A percentile compares a stretch with the other conserved stretches of the same genome.
These are phyloP conservation scores for Taeniopygia guttata DNA, from an alignment of 2,797 vertebrate genomes.

Conservation along the genomic window DNA sequence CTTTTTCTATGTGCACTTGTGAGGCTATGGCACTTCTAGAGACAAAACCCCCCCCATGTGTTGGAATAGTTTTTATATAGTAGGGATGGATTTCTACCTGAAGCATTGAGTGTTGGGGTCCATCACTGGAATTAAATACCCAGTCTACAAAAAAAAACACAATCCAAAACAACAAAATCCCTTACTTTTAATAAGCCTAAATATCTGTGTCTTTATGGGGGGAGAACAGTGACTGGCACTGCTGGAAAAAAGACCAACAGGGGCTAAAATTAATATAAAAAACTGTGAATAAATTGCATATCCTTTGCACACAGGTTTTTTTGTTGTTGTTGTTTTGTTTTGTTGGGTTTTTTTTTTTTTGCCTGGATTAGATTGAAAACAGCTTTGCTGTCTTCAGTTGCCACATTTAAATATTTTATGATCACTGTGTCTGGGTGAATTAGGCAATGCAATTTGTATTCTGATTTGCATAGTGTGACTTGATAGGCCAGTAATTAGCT, in stretches of 20 bases:
- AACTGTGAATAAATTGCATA: not conserved
- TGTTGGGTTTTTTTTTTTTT: not conserved
- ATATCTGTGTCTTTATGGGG: not conserved
- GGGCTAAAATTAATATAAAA: not conserved
- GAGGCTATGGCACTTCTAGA: not conserved
- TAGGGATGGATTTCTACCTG: not conserved
- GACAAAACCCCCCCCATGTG: fast-evolving
- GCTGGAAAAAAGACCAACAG: not conserved
- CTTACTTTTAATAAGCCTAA: not conserved
- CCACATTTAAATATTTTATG: not conserved
- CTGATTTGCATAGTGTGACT: not conserved
- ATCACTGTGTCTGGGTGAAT: not conserved
- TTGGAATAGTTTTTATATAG: not conserved
- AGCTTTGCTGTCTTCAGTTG: not conserved
- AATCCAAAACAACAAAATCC: fast-evolving
- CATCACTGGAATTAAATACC: not conserved
- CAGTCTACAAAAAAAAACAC: fast-evolving
- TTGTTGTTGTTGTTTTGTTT: too few relatives aligned
- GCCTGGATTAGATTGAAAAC: not conserved
- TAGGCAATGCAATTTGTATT: not conserved
- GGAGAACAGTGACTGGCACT: not conserved
- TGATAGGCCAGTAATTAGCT: not conserved
- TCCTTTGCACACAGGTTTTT: not conserved
- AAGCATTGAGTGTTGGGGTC: not conserved
- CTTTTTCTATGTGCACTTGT: not conserved